phyloP scores from a whole-genome alignment of 2,888 invertebrate species.

The Nematopogon swammerdamellus region DNA sequence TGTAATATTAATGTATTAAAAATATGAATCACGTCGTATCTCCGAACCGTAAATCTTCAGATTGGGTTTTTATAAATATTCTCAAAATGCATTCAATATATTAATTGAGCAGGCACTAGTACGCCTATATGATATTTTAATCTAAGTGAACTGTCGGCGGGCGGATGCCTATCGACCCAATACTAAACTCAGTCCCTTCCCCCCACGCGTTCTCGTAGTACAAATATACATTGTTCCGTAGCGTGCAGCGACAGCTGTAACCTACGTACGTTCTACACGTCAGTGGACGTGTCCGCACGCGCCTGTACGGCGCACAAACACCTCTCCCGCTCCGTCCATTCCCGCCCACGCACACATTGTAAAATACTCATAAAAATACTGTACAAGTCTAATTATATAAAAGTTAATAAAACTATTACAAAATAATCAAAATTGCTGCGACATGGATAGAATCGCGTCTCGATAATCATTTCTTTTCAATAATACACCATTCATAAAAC shows the following conservation, averaged over 20 bases:
- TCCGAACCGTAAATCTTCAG: too few species aligned
- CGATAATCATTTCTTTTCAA: slow-evolving; percentile 22
- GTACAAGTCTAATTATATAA: slow-evolving; percentile 50
- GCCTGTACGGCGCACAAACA: too few species aligned
- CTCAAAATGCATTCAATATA: slow-evolving; percentile 4
- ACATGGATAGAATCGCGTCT: slow-evolving; percentile 34
- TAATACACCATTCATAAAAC: slow-evolving; percentile 49
- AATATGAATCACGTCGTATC: too few species aligned
- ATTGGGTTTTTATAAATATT: not conserved
- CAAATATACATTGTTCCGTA: not conserved
- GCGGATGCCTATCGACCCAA: slow-evolving; percentile 3
- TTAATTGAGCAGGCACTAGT: slow-evolving; percentile 49
- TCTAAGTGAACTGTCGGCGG: slow-evolving; percentile 35
- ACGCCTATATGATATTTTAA: slow-evolving; percentile 32
- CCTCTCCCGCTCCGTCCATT: too few species aligned
- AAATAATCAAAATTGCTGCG: slow-evolving; percentile 36
- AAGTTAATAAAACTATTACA: slow-evolving; percentile 45
- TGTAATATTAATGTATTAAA: too few species aligned
- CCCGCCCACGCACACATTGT: slow-evolving; percentile 18
- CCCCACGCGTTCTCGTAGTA: slow-evolving; percentile 5
- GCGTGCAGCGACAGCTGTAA: not conserved
- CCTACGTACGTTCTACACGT: too few species aligned
- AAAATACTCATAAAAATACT: slow-evolving; percentile 55
- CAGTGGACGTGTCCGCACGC: too few species aligned
- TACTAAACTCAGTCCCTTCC: slow-evolving; percentile 10